Conservation (phyloP, 2,888 invertebrate species). For the Cerceris rybyensis region DNA sequence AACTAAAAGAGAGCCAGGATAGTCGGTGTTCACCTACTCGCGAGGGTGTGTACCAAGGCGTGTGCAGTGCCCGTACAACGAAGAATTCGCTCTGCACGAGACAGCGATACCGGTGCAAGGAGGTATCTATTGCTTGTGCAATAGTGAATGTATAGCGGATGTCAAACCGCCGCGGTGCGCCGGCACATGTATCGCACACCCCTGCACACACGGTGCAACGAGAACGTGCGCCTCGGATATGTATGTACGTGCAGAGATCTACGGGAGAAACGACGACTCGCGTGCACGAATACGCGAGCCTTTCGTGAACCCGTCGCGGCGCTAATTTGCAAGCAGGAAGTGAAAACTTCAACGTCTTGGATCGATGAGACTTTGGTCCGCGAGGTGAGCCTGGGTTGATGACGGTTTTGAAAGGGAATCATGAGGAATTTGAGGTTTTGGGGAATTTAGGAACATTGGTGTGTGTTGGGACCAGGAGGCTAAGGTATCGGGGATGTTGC, state of each 20-base stretch:
- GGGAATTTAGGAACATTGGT: too few species aligned
- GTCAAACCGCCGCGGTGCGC: slow-evolving; percentile 79
- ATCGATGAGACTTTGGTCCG: neutral
- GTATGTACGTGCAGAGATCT: slow-evolving; percentile 29
- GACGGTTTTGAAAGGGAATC: too few species aligned
- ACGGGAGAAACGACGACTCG: slow-evolving; percentile 63
- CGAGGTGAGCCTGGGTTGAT: too few species aligned
- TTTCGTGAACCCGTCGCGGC: slow-evolving; percentile 42
- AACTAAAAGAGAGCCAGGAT: slow-evolving; percentile 34
- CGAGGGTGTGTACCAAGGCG: slow-evolving; percentile 80
- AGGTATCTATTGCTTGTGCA: slow-evolving; percentile 79
- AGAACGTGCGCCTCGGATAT: neutral
- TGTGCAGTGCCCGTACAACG: slow-evolving; percentile 72
- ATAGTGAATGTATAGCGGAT: slow-evolving; percentile 82
- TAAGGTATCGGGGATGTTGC: too few species aligned
- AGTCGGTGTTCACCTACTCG: slow-evolving; percentile 66
- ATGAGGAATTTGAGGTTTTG: too few species aligned
- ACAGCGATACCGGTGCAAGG: slow-evolving; percentile 74
- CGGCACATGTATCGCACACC: slow-evolving; percentile 69
- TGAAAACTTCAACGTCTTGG: slow-evolving; percentile 24
- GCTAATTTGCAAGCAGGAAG: slow-evolving; percentile 59
- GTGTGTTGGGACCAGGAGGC: too few species aligned
- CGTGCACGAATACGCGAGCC: slow-evolving; percentile 43
- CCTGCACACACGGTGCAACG: slow-evolving; percentile 55
- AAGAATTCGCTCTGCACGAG: slow-evolving; percentile 78